Evolutionary conservation across 2,888 invertebrate species (phyloP), one percentile per base, ranked within the genome.

Genomic region (Leptopilina syphax): DNA sequence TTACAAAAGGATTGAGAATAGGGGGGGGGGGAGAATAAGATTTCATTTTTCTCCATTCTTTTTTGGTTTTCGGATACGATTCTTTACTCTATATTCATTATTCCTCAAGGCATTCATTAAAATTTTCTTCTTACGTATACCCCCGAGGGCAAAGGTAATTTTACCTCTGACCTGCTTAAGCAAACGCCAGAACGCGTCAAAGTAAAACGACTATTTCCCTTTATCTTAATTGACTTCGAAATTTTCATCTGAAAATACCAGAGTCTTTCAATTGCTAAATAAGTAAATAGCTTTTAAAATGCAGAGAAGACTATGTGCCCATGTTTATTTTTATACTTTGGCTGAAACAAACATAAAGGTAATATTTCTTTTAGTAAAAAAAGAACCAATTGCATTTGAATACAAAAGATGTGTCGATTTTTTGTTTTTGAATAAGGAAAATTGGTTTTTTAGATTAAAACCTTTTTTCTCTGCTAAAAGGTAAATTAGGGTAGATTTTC

Each of bases 111-210:
- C 27, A 6, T n/a, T 41, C 34, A 54, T 73, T 73, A 54, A 41
- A 73, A 57, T 73, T 57, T 73, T 73, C 73, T 57, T 73, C 54
- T 27, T 34, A 70, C 27, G 54, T 70, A 70, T 24, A 73, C 54
- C 70, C 70, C 57, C n/a, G 7, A 34, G 41, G 57, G 73, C 12
- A 41, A 73, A 34, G 41, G 54, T 34, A 73, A 73, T 73, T 73
- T 34, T 57, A 57, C 54, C 57, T 73, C 34, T 73, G 57, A 27
- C 27, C 8, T 70, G 10, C 54, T 70, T 70, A 73, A n/a, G 54
- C 57, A 73, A 73, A 73, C 73, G 54, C 73, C 34, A 34, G n/a
- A 73, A 73, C 34, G 73, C 73, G 70, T 73, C 70, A 73, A 73
- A 57, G 70, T 73, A 73, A 73, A 73, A 54, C 73, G 34, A 57